Evolutionary conservation across 2,113 vertebrate species (phyloP), one percentile per base, ranked within the genome.

Genomic region (Gorsachius goisagi): DNA sequence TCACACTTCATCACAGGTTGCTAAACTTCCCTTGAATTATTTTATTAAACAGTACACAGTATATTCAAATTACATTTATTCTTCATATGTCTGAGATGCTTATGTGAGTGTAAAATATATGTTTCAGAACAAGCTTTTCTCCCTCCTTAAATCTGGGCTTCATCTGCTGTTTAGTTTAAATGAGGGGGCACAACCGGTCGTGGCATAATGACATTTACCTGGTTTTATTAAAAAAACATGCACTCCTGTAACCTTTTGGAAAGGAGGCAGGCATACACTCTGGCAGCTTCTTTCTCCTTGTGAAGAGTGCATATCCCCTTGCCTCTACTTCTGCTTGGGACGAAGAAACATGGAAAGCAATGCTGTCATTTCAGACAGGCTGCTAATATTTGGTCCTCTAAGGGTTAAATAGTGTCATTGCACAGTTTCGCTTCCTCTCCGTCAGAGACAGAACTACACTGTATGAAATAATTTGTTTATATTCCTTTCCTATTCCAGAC

Each of bases 401-500:
- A 87, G 86, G 76, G 90, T 97, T 95, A 94, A 96, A 68, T 13
- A 33, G 62, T 41, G 32, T 73, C 79, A 86, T 1, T 69, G 84
- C 81, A 69, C 20, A 75, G 62, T 87, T 95, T 89, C 73, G 82
- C 77, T 92, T 96, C 95, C 94, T 87, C 69, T 78, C 35, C 3
- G 4, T 81, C 81, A 89, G 62, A 85, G 77, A 79, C 44, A 64
- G 76, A 94, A 72, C 79, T 37, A 66, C 41, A 37, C 22, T 47
- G 73, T 64, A 82, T 79, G 86, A 95, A 95, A 85, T 82, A 87
- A 95, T 93, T 63, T 92, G 58, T 93, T 95, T 95, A 81, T 89
- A 75, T 72, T 92, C 76, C 78, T 85, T 64, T 95, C 69, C 83
- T 50, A 35, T 93, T 92, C 88, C 84, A 93, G 77, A 68, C 76